phyloP scores from a whole-genome alignment of 1,140 invertebrate genomes.

The Sinonovacula constricta region DNA sequence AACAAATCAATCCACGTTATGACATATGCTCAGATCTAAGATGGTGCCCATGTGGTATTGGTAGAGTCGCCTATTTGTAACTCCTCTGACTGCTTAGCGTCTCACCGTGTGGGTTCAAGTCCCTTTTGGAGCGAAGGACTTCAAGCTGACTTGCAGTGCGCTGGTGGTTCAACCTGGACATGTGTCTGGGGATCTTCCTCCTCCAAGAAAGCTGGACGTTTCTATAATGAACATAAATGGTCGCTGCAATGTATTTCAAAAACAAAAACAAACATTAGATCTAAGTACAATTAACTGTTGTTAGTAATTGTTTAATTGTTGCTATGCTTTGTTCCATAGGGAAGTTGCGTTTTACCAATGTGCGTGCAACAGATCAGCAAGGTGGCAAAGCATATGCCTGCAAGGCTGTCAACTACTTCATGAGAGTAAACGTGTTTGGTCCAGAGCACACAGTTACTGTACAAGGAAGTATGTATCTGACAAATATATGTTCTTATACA shows the following conservation, averaged over 20 bases:
- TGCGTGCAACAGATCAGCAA: conserved; percentile 54
- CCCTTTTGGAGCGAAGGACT: no score
- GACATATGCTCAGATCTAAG: neutral
- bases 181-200: neutral
- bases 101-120: no score
- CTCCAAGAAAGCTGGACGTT: neutral
- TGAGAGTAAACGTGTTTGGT: conserved; percentile 62
- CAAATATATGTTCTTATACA: no score
- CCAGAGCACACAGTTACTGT: conserved; percentile 60
- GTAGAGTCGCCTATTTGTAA: no score
- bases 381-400: conserved; percentile 65
- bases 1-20: neutral
- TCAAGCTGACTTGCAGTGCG: no score
- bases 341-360: conserved; percentile 66
- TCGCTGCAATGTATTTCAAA: no score
- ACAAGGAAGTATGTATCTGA: conserved; percentile 55
- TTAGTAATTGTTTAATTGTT: neutral
- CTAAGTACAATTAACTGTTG: neutral
- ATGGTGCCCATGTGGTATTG: no score
- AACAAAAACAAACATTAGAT: neutral
- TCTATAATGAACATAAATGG: no score
- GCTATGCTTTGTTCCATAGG: conserved; percentile 55
- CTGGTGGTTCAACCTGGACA: neutral
- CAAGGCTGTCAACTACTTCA: conserved; percentile 68
- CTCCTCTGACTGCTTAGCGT: no score